Percentiles rank a stretch among this genome's conserved stretches.
Conservation (phyloP, 2,888 invertebrate genomes). For the Lasiommata megera region DNA sequence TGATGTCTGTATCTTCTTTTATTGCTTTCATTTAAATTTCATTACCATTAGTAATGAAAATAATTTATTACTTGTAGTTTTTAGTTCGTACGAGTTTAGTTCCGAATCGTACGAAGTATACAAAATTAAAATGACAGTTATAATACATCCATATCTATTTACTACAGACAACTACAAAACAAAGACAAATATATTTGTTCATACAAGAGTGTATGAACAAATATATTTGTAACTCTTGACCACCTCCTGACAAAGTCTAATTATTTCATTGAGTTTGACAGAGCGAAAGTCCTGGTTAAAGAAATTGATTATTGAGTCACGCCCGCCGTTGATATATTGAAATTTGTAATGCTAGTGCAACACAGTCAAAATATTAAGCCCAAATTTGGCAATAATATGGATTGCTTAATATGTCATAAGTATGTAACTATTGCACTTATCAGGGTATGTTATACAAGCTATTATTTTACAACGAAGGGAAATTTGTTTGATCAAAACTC, state of each 20-base stretch:
- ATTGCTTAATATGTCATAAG: background rate
- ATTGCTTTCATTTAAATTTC: too few relatives aligned
- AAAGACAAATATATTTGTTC: too few relatives aligned
- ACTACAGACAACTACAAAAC: background rate
- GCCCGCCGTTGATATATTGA: background rate
- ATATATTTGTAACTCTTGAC: background rate
- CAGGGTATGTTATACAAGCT: too few relatives aligned
- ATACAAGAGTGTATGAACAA: background rate
- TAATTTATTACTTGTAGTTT: too few relatives aligned
- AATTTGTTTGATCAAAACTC: too few relatives aligned
- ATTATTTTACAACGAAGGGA: too few relatives aligned
- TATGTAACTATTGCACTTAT: too few relatives aligned
- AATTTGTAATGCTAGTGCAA: background rate
- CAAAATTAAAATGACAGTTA: too few relatives aligned
- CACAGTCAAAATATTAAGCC: background rate
- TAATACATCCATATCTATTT: background rate
- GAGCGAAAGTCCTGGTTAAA: slow-evolving; percentile 15
- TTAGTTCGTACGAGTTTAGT: too few relatives aligned
- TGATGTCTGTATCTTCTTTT: too few relatives aligned
- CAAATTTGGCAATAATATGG: slow-evolving; percentile 10
- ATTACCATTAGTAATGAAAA: too few relatives aligned
- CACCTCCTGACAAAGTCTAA: slow-evolving; percentile 1
- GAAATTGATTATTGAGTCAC: slow-evolving; percentile 13
- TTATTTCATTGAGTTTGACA: slow-evolving; percentile 12
- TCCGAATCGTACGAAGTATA: too few relatives aligned